Evolutionary conservation across 1,140 invertebrate species (phyloP).

Genomic region (Cydia fagiglandana): DNA sequence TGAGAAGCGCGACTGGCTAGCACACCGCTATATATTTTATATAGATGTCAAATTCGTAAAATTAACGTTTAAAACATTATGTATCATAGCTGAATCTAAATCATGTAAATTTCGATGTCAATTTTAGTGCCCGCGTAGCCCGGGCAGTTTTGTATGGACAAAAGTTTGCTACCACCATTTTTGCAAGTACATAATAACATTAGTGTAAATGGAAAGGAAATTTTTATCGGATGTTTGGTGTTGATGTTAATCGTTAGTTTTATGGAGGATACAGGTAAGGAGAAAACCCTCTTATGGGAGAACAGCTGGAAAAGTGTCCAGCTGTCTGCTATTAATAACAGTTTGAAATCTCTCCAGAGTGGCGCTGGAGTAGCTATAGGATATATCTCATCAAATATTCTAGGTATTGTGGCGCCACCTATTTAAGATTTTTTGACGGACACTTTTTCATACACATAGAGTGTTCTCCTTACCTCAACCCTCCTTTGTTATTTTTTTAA

Average conservation of each 20-base stretch:
- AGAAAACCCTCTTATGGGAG: too few relatives aligned
- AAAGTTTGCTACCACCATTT: conserved; percentile 69
- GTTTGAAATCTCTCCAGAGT: too few relatives aligned
- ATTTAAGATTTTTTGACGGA: too few relatives aligned
- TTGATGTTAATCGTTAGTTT: conserved; percentile 50
- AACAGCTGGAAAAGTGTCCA: too few relatives aligned
- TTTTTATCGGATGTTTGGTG: conserved; percentile 64
- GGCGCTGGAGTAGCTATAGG: too few relatives aligned
- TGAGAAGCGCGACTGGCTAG: conserved; percentile 37
- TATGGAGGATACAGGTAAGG: too few relatives aligned
- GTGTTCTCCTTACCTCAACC: too few relatives aligned
- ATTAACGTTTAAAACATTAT: conserved; percentile 51
- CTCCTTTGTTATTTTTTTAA: conserved; percentile 24
- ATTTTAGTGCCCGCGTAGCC: conserved; percentile 68
- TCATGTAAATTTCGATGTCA: conserved; percentile 76
- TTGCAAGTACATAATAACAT: conserved; percentile 57
- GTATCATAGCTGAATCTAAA: conserved; percentile 70
- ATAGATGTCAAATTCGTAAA: conserved; percentile 70
- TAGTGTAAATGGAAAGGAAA: conserved; percentile 46
- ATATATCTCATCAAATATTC: too few relatives aligned
- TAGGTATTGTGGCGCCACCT: too few relatives aligned
- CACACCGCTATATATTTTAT: conserved; percentile 60
- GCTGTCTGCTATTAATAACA: too few relatives aligned
- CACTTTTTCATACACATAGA: too few relatives aligned
- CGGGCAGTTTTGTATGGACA: conserved; percentile 63